Conservation (phyloP, 2,797 vertebrate genomes). For the Hyperoplus lanceolatus region DNA sequence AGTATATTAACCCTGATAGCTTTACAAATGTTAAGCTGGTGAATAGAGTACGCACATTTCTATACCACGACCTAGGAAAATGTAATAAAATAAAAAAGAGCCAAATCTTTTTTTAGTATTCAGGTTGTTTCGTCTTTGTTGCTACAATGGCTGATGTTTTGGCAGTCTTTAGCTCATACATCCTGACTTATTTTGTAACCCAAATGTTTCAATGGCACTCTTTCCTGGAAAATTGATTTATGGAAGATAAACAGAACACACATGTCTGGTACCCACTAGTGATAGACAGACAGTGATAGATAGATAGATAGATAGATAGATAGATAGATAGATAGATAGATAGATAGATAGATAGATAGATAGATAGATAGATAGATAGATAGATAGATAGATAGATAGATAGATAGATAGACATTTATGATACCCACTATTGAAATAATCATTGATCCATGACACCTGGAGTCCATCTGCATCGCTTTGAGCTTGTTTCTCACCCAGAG, state of each 20-base stretch:
- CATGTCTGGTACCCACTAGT: too few relatives aligned
- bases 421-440: constrained; percentile 32
- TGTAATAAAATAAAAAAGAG: constrained; percentile 44
- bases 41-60: constrained; percentile 3
- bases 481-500: constrained; percentile 39
- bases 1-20: background rate
- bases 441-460: constrained; percentile 28
- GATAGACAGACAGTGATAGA: too few relatives aligned
- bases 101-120: background rate
- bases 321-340: too few relatives aligned
- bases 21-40: constrained; percentile 5
- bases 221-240: background rate
- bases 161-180: background rate
- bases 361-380: background rate
- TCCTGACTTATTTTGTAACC: background rate
- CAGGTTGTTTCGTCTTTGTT: background rate
- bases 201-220: background rate
- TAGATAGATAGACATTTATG: background rate
- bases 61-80: background rate
- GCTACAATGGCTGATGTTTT: background rate
- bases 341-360: too few relatives aligned
- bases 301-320: too few relatives aligned
- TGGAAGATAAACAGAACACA: background rate
- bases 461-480: constrained; percentile 52
- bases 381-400: background rate